phyloP scores from a whole-genome alignment of 2,113 vertebrate genomes.

The Parotia lawesii region DNA sequence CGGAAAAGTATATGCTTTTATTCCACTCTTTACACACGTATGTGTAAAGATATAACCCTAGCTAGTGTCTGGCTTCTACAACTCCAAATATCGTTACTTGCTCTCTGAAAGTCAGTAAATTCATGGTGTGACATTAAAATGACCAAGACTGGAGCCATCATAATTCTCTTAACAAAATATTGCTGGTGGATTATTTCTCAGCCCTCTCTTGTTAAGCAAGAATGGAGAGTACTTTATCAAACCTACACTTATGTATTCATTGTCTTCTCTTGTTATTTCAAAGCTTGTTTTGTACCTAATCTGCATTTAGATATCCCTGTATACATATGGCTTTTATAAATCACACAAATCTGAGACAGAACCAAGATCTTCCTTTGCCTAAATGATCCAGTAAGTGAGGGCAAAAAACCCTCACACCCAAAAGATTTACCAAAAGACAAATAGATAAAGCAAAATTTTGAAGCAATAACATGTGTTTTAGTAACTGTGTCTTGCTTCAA shows the following conservation, averaged over 20 bases:
- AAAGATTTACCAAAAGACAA: not conserved
- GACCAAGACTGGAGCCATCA: not conserved
- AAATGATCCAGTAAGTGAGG: not conserved
- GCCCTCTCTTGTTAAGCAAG: not conserved
- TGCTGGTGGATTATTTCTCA: not conserved
- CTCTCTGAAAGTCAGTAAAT: not conserved
- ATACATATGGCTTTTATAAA: not conserved
- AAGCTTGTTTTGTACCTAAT: not conserved
- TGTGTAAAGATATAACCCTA: not conserved
- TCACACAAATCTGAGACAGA: not conserved
- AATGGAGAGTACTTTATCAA: not conserved
- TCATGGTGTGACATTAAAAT: not conserved
- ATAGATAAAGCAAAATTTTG: not conserved
- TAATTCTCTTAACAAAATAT: not conserved
- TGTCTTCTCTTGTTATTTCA: not conserved
- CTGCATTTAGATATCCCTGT: not conserved
- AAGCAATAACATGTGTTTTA: not conserved
- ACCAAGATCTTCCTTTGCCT: not conserved
- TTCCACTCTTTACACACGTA: not conserved
- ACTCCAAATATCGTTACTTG: not conserved
- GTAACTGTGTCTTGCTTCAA: not conserved
- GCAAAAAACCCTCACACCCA: not conserved
- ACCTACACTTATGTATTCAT: not conserved
- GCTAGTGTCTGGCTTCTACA: not conserved
- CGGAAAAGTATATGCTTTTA: not conserved